A percentile compares a stretch with the other conserved stretches of the same genome.
These are phyloP conservation scores for Drosophila mauritiana DNA, from an alignment of 1,140 invertebrate genomes.

Conservation along the genomic window DNA sequence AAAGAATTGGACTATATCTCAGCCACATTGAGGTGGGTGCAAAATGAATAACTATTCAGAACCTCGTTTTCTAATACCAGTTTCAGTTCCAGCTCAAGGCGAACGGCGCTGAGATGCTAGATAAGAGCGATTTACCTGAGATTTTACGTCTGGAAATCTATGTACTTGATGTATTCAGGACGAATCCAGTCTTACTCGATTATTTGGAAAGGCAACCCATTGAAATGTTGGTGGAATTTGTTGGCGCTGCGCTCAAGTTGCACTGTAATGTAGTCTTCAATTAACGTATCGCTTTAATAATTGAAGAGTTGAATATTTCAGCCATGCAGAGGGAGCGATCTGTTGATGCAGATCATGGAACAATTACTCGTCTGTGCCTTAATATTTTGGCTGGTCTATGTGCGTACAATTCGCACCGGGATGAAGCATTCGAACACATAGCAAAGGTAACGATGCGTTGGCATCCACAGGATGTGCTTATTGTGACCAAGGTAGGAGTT, in stretches of 20 bases:
- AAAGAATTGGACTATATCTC: slow-evolving; percentile 73
- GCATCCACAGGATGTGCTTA: slow-evolving; percentile 34
- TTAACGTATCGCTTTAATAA: not conserved
- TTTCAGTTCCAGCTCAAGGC: slow-evolving; percentile 61
- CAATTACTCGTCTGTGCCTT: slow-evolving; percentile 39
- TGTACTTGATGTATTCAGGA: slow-evolving; percentile 59
- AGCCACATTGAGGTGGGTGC: slow-evolving; percentile 65
- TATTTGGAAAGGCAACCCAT: slow-evolving; percentile 72
- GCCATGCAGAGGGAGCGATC: slow-evolving; percentile 32
- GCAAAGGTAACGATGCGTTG: slow-evolving; percentile 16
- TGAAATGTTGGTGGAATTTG: slow-evolving; percentile 69
- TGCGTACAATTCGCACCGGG: slow-evolving; percentile 51
- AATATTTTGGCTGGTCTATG: slow-evolving; percentile 60
- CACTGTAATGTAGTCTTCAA: slow-evolving; percentile 39
- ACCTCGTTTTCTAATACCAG: not conserved
- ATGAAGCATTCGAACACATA: slow-evolving; percentile 55
- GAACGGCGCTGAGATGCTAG: slow-evolving; percentile 11
- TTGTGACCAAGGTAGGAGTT: slow-evolving; percentile 43
- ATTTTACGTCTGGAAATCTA: slow-evolving; percentile 52
- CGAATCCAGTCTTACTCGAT: slow-evolving; percentile 34
- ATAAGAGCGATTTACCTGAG: slow-evolving; percentile 50
- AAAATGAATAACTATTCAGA: too few relatives aligned
- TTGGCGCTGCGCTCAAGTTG: slow-evolving; percentile 43
- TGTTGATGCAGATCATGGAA: slow-evolving; percentile 11
- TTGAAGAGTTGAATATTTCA: slow-evolving; percentile 6